Percentiles rank a stretch among this genome's conserved stretches.
phyloP scores from a whole-genome alignment of 2,888 invertebrate genomes.

The Ornithoptera alexandrae region DNA sequence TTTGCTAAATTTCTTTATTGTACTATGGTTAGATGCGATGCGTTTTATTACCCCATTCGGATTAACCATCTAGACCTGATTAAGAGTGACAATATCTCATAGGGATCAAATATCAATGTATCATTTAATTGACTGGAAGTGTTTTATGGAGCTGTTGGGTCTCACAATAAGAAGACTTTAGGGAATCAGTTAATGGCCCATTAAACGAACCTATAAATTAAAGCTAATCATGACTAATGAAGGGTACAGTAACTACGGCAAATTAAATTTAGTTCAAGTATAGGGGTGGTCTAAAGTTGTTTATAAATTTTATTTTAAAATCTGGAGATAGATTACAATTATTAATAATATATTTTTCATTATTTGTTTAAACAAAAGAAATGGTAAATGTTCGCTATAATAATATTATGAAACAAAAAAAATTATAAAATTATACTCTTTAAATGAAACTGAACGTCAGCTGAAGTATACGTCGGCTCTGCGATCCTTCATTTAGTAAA shows the following conservation, averaged over 20 bases:
- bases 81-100: slow-evolving; percentile 43
- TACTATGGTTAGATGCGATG: background rate
- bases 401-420: background rate
- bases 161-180: slow-evolving; percentile 65
- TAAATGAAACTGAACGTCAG: background rate
- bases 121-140: slow-evolving; percentile 65
- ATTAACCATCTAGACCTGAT: slow-evolving; percentile 39
- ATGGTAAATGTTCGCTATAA: background rate
- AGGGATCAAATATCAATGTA: slow-evolving; percentile 55
- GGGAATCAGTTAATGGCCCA: slow-evolving; percentile 69
- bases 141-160: slow-evolving; percentile 64
- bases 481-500: background rate
- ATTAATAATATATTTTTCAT: background rate
- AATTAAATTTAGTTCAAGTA: slow-evolving; percentile 40
- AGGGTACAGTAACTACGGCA: slow-evolving; percentile 40
- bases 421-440: background rate
- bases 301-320: background rate
- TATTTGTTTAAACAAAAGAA: background rate
- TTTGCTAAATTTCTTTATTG: too few relatives aligned
- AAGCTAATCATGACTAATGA: slow-evolving; percentile 76
- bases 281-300: slow-evolving; percentile 64
- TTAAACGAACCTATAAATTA: slow-evolving; percentile 75
- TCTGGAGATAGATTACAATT: too few relatives aligned
- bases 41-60: slow-evolving; percentile 27
- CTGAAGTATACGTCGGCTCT: background rate